Conservation (phyloP, 2,113 vertebrate species). For the Cariama cristata region DNA sequence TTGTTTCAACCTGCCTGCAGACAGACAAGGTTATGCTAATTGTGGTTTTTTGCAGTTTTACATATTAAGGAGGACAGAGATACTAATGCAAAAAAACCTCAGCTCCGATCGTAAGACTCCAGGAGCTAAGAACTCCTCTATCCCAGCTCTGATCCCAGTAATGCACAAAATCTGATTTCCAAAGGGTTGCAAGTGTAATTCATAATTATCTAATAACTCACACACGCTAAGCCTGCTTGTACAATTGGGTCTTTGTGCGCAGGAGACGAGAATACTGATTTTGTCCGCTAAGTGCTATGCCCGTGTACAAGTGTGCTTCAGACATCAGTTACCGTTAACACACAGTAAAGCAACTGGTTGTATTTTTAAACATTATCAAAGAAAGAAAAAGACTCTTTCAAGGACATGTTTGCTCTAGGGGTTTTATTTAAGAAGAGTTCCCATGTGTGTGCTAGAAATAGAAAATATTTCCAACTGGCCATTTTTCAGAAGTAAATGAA, state of each 20-base stretch:
- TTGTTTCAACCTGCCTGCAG: background rate
- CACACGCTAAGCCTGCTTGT: background rate
- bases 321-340: background rate
- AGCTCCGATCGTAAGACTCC: background rate
- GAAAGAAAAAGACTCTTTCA: background rate
- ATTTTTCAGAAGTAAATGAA: background rate
- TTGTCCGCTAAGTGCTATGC: background rate
- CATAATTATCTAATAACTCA: background rate
- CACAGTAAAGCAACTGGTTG: background rate
- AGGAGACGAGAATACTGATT: background rate
- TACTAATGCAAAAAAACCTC: background rate
- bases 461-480: background rate
- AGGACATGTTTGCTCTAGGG: background rate
- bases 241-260: background rate
- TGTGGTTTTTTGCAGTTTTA: background rate
- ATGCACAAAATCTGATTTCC: background rate
- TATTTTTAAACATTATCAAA: background rate
- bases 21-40: background rate
- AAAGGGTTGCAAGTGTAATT: background rate
- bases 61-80: background rate
- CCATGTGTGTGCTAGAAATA: background rate
- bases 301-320: rapidly evolving
- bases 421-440: background rate
- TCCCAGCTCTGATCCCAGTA: background rate
- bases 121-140: background rate